phyloP scores from a whole-genome alignment of 2,113 vertebrate genomes.

The Tapirus terrestris region DNA sequence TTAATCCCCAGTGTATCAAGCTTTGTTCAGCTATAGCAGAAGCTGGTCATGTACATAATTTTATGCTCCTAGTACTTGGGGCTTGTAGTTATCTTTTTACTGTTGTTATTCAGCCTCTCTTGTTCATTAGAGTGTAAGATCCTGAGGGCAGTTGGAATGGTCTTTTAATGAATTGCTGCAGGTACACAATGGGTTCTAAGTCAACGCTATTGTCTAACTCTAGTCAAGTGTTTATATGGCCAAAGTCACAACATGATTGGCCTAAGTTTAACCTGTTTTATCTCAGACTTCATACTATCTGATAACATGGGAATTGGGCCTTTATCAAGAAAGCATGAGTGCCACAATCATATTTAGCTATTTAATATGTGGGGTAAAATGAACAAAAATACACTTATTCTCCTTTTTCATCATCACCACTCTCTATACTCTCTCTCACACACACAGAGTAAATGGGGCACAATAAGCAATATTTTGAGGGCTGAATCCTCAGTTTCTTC shows the following conservation, averaged over 20 bases:
- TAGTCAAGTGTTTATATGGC: conserved; percentile 51
- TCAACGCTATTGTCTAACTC: conserved; percentile 64
- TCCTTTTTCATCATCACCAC: not conserved
- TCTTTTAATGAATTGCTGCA: conserved; percentile 68
- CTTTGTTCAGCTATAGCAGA: conserved; percentile 51
- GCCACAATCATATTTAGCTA: not conserved
- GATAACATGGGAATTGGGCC: not conserved
- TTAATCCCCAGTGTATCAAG: conserved; percentile 51
- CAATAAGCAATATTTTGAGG: not conserved
- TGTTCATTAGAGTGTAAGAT: conserved; percentile 61
- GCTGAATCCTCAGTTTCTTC: not conserved
- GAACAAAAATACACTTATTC: not conserved
- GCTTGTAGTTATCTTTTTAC: conserved; percentile 63
- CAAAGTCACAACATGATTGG: conserved; percentile 37
- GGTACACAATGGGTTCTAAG: conserved; percentile 58
- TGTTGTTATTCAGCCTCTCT: conserved; percentile 48
- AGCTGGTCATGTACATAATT: conserved; percentile 59
- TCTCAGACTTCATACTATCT: conserved; percentile 17
- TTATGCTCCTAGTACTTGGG: conserved; percentile 54
- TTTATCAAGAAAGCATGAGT: not conserved
- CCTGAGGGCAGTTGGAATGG: conserved; percentile 66
- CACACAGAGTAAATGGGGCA: not conserved
- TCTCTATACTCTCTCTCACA: not conserved
- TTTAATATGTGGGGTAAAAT: not conserved
- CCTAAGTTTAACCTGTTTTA: conserved; percentile 14